Conservation (phyloP, 1,140 invertebrate genomes). For the Caerostris extrusa region DNA sequence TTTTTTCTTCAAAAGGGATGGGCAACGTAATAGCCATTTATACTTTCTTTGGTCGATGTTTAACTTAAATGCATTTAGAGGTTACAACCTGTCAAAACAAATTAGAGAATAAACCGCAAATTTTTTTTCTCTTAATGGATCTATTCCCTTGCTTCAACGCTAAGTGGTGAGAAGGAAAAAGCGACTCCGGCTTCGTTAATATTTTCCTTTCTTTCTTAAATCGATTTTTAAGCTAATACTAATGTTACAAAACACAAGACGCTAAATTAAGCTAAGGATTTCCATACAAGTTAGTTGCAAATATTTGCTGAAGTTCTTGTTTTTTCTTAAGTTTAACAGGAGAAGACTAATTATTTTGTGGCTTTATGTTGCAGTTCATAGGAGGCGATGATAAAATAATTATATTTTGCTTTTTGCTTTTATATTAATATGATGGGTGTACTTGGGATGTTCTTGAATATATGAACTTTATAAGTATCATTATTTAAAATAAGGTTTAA, state of each 20-base stretch:
- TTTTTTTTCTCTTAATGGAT: conserved; percentile 53
- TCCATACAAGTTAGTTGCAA: neutral
- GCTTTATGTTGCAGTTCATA: neutral
- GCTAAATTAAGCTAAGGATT: conserved; percentile 10
- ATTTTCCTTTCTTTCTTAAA: conserved; percentile 44
- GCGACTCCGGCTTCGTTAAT: conserved; percentile 27
- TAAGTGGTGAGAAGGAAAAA: conserved; percentile 49
- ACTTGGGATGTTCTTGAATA: no score
- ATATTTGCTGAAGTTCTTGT: neutral
- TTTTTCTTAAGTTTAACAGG: neutral
- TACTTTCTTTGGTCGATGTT: conserved; percentile 27
- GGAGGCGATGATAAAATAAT: no score
- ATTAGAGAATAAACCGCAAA: conserved; percentile 64
- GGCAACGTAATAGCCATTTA: conserved; percentile 20
- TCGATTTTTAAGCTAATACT: conserved; percentile 41
- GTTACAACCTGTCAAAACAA: conserved; percentile 56
- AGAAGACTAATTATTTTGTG: neutral
- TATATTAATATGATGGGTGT: no score
- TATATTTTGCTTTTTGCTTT: no score
- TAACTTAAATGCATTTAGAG: conserved; percentile 33
- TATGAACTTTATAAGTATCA: no score
- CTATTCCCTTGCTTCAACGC: conserved; percentile 54
- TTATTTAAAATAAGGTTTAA: no score
- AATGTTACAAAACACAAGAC: neutral
- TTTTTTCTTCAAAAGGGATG: conserved; percentile 11